Evolutionary conservation across 2,113 vertebrate genomes (phyloP).

Genomic region (Trachemys scripta): DNA sequence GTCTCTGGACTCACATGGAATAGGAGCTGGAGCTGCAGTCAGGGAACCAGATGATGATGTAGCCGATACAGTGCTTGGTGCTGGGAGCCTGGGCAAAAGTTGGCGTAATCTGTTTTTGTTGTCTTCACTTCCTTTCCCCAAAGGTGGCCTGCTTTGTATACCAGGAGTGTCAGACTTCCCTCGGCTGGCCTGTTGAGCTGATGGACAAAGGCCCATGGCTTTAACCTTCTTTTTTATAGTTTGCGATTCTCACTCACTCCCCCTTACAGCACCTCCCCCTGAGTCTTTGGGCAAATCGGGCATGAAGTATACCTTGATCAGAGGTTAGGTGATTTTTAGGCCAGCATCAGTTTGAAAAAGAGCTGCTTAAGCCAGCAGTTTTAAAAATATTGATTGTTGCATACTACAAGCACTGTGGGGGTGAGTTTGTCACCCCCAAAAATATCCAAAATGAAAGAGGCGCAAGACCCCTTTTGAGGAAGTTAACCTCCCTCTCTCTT

Average conservation of each 20-base stretch:
- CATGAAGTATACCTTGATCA: background rate
- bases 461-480: background rate
- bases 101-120: background rate
- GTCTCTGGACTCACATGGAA: background rate
- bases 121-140: background rate
- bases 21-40: background rate
- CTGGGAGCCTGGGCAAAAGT: background rate
- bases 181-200: background rate
- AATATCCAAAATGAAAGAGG: background rate
- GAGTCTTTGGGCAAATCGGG: background rate
- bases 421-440: background rate
- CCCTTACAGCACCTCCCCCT: background rate
- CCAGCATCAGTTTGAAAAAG: constrained; percentile 1
- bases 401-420: background rate
- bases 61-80: background rate
- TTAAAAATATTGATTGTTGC: background rate
- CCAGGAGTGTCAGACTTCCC: background rate
- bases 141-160: background rate
- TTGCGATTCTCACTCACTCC: background rate
- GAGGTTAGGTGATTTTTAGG: background rate
- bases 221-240: background rate
- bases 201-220: background rate
- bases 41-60: background rate
- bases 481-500: background rate
- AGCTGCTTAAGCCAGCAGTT: background rate